These are phyloP conservation scores for Tachycineta bicolor DNA, from an alignment of 2,113 vertebrate species.

Conservation along the genomic window DNA sequence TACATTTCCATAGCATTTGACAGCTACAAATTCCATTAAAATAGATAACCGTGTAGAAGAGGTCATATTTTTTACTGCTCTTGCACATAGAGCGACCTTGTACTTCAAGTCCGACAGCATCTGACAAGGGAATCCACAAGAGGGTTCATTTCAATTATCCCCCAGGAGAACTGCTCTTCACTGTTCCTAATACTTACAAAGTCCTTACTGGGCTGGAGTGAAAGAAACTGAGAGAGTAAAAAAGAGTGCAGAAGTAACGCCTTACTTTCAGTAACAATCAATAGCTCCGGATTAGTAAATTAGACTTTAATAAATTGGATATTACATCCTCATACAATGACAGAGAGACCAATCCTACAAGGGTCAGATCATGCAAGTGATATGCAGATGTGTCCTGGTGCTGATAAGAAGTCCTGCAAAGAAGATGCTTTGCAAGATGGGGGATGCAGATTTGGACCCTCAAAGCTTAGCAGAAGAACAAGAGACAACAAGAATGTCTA, in stretches of 20 bases:
- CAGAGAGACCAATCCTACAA: background rate
- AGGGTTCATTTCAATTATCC: background rate
- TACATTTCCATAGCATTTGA: background rate
- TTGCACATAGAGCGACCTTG: rapidly evolving
- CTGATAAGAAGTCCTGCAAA: background rate
- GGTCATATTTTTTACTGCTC: background rate
- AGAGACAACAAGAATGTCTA: background rate
- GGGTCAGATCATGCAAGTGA: background rate
- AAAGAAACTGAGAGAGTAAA: background rate
- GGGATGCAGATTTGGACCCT: background rate
- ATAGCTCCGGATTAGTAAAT: background rate
- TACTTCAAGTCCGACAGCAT: background rate
- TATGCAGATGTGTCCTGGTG: background rate
- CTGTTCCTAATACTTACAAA: background rate
- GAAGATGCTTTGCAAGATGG: background rate
- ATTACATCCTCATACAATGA: rapidly evolving
- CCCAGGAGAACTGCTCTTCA: background rate
- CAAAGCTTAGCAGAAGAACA: background rate
- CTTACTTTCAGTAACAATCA: background rate
- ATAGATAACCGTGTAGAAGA: background rate
- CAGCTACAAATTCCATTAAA: background rate
- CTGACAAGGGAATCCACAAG: background rate
- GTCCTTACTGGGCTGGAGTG: background rate
- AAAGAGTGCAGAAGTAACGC: rapidly evolving
- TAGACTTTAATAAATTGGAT: background rate